These are phyloP conservation scores for Phortica okadai DNA, from an alignment of 2,888 invertebrate genomes.

Conservation along the genomic window DNA sequence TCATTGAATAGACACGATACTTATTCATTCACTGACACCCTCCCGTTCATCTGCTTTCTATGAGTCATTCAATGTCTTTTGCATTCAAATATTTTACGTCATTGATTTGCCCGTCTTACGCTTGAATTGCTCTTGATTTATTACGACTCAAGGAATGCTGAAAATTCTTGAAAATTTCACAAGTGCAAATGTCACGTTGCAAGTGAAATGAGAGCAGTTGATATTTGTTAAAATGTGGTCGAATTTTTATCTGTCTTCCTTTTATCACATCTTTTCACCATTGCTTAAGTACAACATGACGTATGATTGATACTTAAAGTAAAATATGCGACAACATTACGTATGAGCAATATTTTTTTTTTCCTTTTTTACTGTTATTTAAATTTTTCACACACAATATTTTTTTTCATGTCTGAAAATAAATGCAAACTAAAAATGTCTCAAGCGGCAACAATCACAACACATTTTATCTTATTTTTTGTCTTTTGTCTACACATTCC, in stretches of 20 bases:
- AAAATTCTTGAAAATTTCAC: neutral
- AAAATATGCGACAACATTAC: neutral
- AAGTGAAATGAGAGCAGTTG: neutral
- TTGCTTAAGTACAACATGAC: neutral
- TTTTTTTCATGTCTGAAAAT: neutral
- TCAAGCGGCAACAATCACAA: neutral
- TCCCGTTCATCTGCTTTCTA: neutral
- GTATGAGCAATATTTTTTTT: neutral
- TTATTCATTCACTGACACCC: slow-evolving; percentile 16
- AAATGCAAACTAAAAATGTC: neutral
- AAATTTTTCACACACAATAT: neutral
- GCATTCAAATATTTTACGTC: slow-evolving; percentile 10
- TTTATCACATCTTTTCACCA: neutral
- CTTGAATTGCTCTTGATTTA: slow-evolving; percentile 25
- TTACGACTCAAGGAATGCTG: neutral
- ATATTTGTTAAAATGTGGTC: neutral
- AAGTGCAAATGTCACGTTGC: neutral
- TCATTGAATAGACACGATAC: too few relatives aligned
- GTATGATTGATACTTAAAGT: slow-evolving; percentile 5
- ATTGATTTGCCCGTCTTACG: neutral
- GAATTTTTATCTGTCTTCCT: neutral
- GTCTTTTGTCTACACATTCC: neutral
- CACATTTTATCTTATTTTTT: neutral
- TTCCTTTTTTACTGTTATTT: neutral
- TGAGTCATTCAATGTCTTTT: slow-evolving; percentile 14